Evolutionary conservation across 2,888 invertebrate genomes (phyloP), one percentile per base, ranked within the genome.

Genomic region (Epistrophe grossulariae): DNA sequence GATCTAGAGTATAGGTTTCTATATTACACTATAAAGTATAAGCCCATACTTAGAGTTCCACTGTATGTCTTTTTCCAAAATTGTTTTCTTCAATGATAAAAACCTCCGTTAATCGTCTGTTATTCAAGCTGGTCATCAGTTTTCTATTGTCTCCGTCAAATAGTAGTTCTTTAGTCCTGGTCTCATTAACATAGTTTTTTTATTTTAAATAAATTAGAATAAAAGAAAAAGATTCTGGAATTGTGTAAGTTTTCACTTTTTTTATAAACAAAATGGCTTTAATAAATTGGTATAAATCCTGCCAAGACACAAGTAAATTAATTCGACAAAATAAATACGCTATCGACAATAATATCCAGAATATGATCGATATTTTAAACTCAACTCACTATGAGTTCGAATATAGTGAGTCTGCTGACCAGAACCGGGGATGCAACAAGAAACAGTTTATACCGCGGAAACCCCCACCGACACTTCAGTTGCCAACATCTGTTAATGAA

Each of bases 301-400:
- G 84, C 62, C 88, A 83, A 73, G 88, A 83, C 60, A 79, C 77
- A 43, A 80, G 52, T 62, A 78, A 80, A 40, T 52, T 84, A 60
- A 59, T 79, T 45, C 68, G 76, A 68, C 88, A 77, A 79, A 80
- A 62, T 80, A 88, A 84, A 79, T 84, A 40, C 31, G 70, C 68
- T 48, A 79, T 83, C 83, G 82, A 87, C 71, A 79, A 55, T 57
- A 83, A 72, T 71, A 79, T 87, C 40, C 87, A 87, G 60, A 87
- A 83, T 24, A 83, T 87, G 87, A 79, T 87, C 71, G 87, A 87
- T 68, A 76, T 87, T 87, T 83, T 83, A 79, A 83, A 83, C 71
- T 79, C 87, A 83, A 79, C 74, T 31, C 64, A 83, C 3, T 87
- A 76, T 50, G 87, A 82, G 28, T 45, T 87, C 3, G 82, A 87